A percentile compares a stretch with the other conserved stretches of the same genome.
phyloP scores from a whole-genome alignment of 2,797 vertebrate species.

The Lepus townsendii region DNA sequence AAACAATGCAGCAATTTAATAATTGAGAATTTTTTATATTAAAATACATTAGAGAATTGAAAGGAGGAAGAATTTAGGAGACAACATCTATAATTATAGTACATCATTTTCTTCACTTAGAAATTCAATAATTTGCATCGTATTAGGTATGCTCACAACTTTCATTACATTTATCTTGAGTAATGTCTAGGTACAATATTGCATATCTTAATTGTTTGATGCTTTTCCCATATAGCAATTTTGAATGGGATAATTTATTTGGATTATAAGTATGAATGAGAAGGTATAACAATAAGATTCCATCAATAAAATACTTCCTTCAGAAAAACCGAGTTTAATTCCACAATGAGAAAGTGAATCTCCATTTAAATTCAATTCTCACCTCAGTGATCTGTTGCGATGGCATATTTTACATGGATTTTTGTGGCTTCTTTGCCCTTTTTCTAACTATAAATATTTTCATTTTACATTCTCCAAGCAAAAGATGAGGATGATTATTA shows the following conservation, averaged over 20 bases:
- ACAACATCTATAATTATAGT: not conserved
- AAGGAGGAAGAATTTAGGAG: not conserved
- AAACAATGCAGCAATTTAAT: not conserved
- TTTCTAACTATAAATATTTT: not conserved
- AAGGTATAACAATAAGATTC: not conserved
- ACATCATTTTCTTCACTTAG: not conserved
- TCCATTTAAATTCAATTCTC: not conserved
- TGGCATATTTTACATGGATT: not conserved
- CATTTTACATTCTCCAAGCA: too few species aligned
- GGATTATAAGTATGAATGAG: not conserved
- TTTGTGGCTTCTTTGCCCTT: not conserved
- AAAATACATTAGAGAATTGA: not conserved
- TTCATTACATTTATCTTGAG: constrained; percentile 1
- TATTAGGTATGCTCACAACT: not conserved
- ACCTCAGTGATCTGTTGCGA: not conserved
- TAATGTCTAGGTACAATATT: not conserved
- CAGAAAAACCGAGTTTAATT: not conserved
- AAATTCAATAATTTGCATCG: not conserved
- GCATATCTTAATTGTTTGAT: not conserved
- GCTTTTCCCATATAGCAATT: not conserved
- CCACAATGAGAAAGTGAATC: not conserved
- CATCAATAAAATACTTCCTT: not conserved
- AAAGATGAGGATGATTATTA: too few species aligned
- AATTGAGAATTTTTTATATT: not conserved
- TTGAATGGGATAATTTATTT: too few species aligned